A percentile compares a stretch with the other conserved stretches of the same genome.
Conservation (phyloP, 2,113 vertebrate species). For the Kobus ellipsiprymnus region DNA sequence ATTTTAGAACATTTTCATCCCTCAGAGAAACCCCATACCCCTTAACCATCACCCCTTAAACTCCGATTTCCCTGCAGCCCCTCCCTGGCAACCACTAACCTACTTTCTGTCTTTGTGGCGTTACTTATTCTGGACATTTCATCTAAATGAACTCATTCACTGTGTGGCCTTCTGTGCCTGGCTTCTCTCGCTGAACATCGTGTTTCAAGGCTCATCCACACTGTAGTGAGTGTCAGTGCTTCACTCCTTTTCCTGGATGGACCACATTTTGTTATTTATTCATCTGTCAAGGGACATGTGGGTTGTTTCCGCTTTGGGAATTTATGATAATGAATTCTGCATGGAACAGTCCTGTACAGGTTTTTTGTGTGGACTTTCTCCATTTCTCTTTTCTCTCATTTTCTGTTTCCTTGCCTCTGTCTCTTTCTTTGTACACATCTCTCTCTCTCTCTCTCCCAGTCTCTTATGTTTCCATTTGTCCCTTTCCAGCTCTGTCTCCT, state of each 20-base stretch:
- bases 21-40: background rate
- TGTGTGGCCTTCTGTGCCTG: background rate
- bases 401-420: background rate
- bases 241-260: background rate
- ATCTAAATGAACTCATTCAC: background rate
- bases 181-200: background rate
- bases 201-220: background rate
- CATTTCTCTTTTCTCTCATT: background rate
- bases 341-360: background rate
- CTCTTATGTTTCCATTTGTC: background rate
- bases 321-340: background rate
- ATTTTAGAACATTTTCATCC: background rate
- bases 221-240: rapidly evolving
- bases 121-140: background rate
- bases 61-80: background rate
- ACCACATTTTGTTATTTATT: rapidly evolving
- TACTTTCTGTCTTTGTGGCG: background rate
- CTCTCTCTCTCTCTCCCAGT: too few species aligned
- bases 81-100: background rate
- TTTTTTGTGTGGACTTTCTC: background rate
- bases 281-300: rapidly evolving
- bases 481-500: background rate
- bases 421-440: background rate
- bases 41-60: too few species aligned
- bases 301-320: background rate